Evolutionary conservation across 1,140 invertebrate species (phyloP).

Genomic region (Pogonognathellus flavescens): DNA sequence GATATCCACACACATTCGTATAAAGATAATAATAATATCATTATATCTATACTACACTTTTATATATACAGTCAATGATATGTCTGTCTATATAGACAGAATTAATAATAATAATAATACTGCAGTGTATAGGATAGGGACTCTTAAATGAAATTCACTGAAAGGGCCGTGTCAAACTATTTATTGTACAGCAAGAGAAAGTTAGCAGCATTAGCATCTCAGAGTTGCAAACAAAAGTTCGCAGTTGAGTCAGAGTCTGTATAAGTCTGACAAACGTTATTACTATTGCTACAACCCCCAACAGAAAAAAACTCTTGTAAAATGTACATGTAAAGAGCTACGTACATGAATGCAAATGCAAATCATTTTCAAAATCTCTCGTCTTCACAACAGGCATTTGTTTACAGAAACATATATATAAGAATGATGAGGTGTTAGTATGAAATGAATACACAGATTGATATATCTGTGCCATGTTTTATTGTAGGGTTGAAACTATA

Average conservation of each 20-base stretch:
- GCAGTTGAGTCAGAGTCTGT: slow-evolving; percentile 37
- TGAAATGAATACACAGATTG: too few relatives aligned
- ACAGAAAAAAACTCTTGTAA: background rate
- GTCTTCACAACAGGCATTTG: background rate
- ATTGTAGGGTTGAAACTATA: too few relatives aligned
- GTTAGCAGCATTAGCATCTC: slow-evolving; percentile 1
- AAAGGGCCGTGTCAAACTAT: slow-evolving; percentile 30
- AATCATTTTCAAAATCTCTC: background rate
- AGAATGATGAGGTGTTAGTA: too few relatives aligned
- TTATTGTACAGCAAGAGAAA: slow-evolving; percentile 22
- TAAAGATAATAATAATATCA: too few relatives aligned
- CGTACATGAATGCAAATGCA: background rate
- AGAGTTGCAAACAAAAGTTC: background rate
- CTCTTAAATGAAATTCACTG: slow-evolving; percentile 13
- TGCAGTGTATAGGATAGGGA: background rate
- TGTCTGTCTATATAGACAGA: background rate
- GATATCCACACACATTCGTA: too few relatives aligned
- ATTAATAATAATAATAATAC: background rate
- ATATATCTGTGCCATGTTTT: too few relatives aligned
- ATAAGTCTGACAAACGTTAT: background rate
- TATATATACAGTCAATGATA: too few relatives aligned
- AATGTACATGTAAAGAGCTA: background rate
- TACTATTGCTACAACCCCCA: background rate
- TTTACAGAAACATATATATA: too few relatives aligned
- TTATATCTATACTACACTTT: too few relatives aligned